Conservation (phyloP, 2,888 invertebrate species). For the Polylopha cassiicola region DNA sequence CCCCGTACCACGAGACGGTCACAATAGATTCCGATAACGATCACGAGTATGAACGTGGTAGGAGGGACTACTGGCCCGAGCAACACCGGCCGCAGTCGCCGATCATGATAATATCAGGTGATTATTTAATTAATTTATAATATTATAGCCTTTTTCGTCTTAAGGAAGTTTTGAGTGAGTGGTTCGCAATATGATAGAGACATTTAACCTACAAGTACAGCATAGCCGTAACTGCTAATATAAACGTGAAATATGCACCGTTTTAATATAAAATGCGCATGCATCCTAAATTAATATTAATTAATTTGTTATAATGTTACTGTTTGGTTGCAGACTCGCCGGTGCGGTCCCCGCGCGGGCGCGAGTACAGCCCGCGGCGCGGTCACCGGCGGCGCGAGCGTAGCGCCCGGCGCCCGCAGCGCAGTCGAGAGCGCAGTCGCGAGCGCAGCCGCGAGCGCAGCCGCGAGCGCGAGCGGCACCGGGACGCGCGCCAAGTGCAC, state of each 20-base stretch:
- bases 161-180: too few species aligned
- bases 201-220: too few species aligned
- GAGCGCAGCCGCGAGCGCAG: slow-evolving; percentile 47
- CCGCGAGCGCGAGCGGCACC: slow-evolving; percentile 42
- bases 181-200: too few species aligned
- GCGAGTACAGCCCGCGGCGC: slow-evolving; percentile 55
- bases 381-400: slow-evolving; percentile 45
- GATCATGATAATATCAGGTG: slow-evolving; percentile 66
- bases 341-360: slow-evolving; percentile 37
- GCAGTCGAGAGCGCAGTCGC: slow-evolving; percentile 43
- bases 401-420: slow-evolving; percentile 43
- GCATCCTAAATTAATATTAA: not conserved
- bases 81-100: slow-evolving; percentile 51
- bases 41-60: slow-evolving; percentile 54
- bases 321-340: slow-evolving; percentile 51
- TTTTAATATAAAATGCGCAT: too few species aligned
- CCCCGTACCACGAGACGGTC: slow-evolving; percentile 75
- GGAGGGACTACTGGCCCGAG: slow-evolving; percentile 64
- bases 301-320: not conserved
- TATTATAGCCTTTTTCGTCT: too few species aligned
- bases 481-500: slow-evolving; percentile 34
- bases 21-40: slow-evolving; percentile 69
- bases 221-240: too few species aligned
- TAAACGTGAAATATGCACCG: too few species aligned
- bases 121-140: slow-evolving; percentile 2